Conservation (phyloP, 2,888 invertebrate species). For the Gasteruption jaculator region DNA sequence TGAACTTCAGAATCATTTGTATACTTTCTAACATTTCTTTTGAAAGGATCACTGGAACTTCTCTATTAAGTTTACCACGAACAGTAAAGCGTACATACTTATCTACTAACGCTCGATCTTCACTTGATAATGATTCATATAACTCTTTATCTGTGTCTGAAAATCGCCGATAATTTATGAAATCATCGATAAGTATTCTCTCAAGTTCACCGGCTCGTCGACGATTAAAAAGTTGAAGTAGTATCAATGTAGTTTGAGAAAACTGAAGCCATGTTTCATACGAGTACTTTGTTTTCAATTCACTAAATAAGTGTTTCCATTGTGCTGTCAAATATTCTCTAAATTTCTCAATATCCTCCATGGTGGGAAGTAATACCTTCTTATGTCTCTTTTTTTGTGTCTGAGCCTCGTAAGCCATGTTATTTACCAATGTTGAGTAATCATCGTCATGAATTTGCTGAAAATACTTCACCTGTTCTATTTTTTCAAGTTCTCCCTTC, state of each 20-base stretch:
- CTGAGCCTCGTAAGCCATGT: slow-evolving; percentile 14
- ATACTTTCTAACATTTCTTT: slow-evolving; percentile 5
- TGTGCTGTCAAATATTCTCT: slow-evolving; percentile 7
- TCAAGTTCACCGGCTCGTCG: slow-evolving; percentile 19
- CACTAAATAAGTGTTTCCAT: too few relatives aligned
- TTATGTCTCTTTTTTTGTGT: slow-evolving; percentile 8
- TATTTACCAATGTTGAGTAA: slow-evolving; percentile 10
- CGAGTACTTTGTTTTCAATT: background rate
- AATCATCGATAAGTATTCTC: slow-evolving; percentile 11
- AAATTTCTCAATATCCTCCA: slow-evolving; percentile 16
- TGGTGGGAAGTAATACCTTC: slow-evolving; percentile 11
- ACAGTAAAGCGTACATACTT: slow-evolving; percentile 14
- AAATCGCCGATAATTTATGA: too few relatives aligned
- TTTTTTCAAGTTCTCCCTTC: background rate
- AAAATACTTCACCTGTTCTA: too few relatives aligned
- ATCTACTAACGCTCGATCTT: slow-evolving; percentile 7
- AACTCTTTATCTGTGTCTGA: slow-evolving; percentile 10
- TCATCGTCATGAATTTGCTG: slow-evolving; percentile 4
- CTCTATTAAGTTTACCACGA: slow-evolving; percentile 16
- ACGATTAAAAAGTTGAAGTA: slow-evolving; percentile 17
- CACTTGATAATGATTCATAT: slow-evolving; percentile 11
- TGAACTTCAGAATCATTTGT: slow-evolving; percentile 9
- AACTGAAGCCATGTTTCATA: slow-evolving; percentile 15
- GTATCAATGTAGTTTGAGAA: slow-evolving; percentile 8
- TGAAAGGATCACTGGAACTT: slow-evolving; percentile 17